Conservation (phyloP, 2,888 invertebrate genomes). For the Diloba caeruleocephala region DNA sequence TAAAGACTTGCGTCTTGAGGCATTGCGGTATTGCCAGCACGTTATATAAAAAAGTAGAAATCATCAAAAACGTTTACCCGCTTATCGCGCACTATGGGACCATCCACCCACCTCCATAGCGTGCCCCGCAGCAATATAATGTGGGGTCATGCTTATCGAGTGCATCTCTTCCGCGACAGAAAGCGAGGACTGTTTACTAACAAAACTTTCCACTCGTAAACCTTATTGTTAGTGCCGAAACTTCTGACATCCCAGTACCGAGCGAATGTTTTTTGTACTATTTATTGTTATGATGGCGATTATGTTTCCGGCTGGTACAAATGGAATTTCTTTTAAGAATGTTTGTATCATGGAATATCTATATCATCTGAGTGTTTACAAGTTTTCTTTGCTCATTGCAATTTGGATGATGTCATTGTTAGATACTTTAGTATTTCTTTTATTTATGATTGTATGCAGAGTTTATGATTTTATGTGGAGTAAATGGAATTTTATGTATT, state of each 20-base stretch:
- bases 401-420: no score
- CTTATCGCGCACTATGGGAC: slow-evolving; percentile 3
- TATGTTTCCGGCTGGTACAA: slow-evolving; percentile 1
- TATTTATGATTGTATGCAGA: no score
- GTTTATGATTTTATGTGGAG: no score
- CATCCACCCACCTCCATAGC: slow-evolving; percentile 44
- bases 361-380: neutral
- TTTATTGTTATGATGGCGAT: slow-evolving; percentile 23
- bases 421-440: no score
- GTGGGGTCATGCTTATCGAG: slow-evolving; percentile 68
- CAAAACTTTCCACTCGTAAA: slow-evolving; percentile 63
- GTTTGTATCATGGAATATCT: slow-evolving; percentile 5
- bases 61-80: neutral
- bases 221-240: slow-evolving; percentile 40
- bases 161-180: slow-evolving; percentile 73
- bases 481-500: no score
- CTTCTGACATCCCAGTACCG: slow-evolving; percentile 28
- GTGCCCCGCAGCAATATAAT: slow-evolving; percentile 71
- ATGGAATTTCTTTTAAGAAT: neutral
- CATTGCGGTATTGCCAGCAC: no score
- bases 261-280: slow-evolving; percentile 26
- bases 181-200: slow-evolving; percentile 71
- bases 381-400: no score
- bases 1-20: no score
- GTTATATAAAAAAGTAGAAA: no score